Evolutionary conservation across 2,888 invertebrate species (phyloP), one percentile per base, ranked within the genome.

Genomic region (Carabus problematicus): DNA sequence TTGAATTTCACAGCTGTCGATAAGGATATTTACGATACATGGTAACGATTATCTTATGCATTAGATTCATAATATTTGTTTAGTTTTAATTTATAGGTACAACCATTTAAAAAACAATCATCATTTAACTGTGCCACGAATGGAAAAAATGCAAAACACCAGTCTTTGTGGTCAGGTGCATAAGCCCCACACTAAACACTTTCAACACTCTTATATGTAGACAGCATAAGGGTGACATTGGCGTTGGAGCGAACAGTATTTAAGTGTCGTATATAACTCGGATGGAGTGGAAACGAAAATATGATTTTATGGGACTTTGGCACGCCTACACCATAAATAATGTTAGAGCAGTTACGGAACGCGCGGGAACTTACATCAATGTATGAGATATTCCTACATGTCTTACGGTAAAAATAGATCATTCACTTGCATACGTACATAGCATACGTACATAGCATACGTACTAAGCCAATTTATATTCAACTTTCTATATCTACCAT

Each of bases 81-180:
- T 56, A 59, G 54, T 39, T 67, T 60, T 60, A 67, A 67, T 67
- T 67, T 67, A 67, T 67, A 52, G 67, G 47, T 67, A 67, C 60
- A 67, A 67, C 52, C 67, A 67, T 67, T 67, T 67, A 67, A 67
- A 67, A 67, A 67, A 67, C 67, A 67, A 67, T 67, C 67, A 67
- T 6, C 29, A 29, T 29, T 29, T 29, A 29, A 29, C 29, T 29
- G 29, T 29, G 29, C 29, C 29, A 29, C 29, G 29, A 29, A 29
- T 29, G 29, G 29, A 29, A 29, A 29, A 29, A 29, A 29, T 29
- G 29, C 29, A 29, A 29, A 29, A 29, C 29, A 29, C 6, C 29
- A 29, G 29, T 29, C 29, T 2, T 29, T 29, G 29, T 29, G 29
- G 29, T 29, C 29, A 29, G 29, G 29, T 29, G 29, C 6, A 29